phyloP scores from a whole-genome alignment of 2,888 invertebrate species.

The Branchellion lobata region DNA sequence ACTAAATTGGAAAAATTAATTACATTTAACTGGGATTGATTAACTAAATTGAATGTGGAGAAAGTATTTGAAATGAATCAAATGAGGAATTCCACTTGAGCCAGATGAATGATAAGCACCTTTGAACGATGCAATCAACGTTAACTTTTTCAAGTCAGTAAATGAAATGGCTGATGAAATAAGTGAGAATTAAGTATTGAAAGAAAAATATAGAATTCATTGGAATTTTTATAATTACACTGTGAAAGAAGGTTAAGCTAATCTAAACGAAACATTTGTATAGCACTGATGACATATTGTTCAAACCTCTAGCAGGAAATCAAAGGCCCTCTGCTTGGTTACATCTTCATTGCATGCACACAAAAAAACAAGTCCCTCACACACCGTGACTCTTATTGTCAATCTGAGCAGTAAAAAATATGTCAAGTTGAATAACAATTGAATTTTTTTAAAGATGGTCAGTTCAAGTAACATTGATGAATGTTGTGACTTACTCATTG shows the following conservation, averaged over 20 bases:
- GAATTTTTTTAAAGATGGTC: not conserved
- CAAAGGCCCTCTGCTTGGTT: constrained; percentile 57
- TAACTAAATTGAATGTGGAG: not conserved
- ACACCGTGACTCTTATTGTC: constrained; percentile 59
- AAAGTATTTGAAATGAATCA: not conserved
- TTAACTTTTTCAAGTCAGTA: too few relatives aligned
- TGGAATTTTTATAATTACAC: too few relatives aligned
- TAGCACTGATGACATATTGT: too few relatives aligned
- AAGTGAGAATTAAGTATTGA: too few relatives aligned
- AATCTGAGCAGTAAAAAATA: constrained; percentile 51
- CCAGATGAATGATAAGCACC: too few relatives aligned
- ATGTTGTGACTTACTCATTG: constrained; percentile 53
- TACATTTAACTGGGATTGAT: not conserved
- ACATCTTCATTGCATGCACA: constrained; percentile 57
- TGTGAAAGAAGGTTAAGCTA: too few relatives aligned
- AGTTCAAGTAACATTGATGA: not conserved
- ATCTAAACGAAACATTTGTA: too few relatives aligned
- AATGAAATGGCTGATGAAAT: too few relatives aligned
- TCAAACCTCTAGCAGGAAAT: constrained; percentile 58
- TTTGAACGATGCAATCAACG: too few relatives aligned
- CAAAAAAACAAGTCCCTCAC: constrained; percentile 60
- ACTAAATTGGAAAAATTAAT: not conserved
- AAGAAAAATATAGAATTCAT: too few relatives aligned
- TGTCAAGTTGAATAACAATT: not conserved
- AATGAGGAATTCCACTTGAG: not conserved